These are phyloP conservation scores for Scolopax bukidnonensis DNA, from an alignment of 2,797 vertebrate genomes.

Conservation along the genomic window DNA sequence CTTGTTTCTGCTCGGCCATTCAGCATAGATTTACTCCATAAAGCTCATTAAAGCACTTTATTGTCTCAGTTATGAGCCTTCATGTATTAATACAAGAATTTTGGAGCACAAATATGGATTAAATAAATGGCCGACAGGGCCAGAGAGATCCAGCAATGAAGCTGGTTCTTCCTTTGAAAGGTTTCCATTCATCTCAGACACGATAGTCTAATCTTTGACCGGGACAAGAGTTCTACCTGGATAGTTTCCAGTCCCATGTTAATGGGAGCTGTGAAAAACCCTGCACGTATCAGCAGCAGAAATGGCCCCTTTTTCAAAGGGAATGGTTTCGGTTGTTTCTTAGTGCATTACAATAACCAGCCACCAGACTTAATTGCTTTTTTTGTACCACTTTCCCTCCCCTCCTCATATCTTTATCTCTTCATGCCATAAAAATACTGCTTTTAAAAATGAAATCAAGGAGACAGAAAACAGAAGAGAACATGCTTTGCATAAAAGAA, in stretches of 20 bases:
- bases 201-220: neutral
- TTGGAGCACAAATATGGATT: neutral
- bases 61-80: neutral
- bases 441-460: conserved; percentile 71
- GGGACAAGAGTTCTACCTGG: conserved; percentile 6
- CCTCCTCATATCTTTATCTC: conserved; percentile 45
- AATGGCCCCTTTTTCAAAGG: neutral
- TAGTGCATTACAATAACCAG: conserved; percentile 29
- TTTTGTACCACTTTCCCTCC: conserved; percentile 51
- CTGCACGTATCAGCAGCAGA: neutral
- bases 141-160: neutral
- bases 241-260: conserved; percentile 22
- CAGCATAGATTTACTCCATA: neutral
- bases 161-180: neutral
- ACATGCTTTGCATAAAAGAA: conserved; percentile 65
- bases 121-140: neutral
- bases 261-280: conserved; percentile 30
- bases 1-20: neutral
- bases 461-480: conserved; percentile 74
- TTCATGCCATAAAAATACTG: conserved; percentile 69
- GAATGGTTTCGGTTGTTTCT: conserved; percentile 15
- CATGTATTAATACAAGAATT: neutral
- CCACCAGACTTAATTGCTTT: conserved; percentile 38
- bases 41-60: neutral
- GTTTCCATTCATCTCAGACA: neutral